Evolutionary conservation across 2,113 vertebrate species (phyloP).

Genomic region (Vidua chalybeata): DNA sequence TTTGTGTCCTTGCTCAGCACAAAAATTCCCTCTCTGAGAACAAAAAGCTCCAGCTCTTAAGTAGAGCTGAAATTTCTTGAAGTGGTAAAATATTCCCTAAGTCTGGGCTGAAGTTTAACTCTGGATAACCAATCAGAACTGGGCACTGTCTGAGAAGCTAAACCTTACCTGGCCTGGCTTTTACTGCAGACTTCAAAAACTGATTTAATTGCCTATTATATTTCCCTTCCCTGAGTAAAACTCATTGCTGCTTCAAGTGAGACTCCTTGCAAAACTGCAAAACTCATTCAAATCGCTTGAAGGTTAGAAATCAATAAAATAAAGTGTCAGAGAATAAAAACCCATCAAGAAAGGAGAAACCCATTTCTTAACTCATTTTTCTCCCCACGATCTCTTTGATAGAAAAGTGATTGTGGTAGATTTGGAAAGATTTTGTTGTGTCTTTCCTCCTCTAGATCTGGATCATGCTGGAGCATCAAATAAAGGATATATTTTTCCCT

Average conservation of each 20-base stretch:
- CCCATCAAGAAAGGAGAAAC: neutral
- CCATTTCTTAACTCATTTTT: neutral
- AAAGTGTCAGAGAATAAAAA: constrained; percentile 8
- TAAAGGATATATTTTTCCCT: neutral
- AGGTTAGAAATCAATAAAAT: constrained; percentile 27
- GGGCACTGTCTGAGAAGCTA: neutral
- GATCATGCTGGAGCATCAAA: neutral
- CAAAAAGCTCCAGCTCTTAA: neutral
- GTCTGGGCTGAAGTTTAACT: neutral
- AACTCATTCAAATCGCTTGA: neutral
- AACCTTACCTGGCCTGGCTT: neutral
- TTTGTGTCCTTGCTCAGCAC: neutral
- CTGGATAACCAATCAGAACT: neutral
- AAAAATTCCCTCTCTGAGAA: neutral
- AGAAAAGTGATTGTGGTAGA: neutral
- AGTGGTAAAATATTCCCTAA: neutral
- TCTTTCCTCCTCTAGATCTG: neutral
- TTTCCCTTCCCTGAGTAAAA: neutral
- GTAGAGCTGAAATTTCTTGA: neutral
- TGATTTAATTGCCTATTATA: neutral
- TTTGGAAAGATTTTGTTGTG: neutral
- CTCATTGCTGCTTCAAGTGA: neutral
- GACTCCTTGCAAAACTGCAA: neutral
- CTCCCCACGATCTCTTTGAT: accelerated
- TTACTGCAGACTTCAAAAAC: neutral